A percentile compares a stretch with the other conserved stretches of the same genome.
Evolutionary conservation across 2,888 invertebrate species (phyloP).

Genomic region (Latheticus oryzae): DNA sequence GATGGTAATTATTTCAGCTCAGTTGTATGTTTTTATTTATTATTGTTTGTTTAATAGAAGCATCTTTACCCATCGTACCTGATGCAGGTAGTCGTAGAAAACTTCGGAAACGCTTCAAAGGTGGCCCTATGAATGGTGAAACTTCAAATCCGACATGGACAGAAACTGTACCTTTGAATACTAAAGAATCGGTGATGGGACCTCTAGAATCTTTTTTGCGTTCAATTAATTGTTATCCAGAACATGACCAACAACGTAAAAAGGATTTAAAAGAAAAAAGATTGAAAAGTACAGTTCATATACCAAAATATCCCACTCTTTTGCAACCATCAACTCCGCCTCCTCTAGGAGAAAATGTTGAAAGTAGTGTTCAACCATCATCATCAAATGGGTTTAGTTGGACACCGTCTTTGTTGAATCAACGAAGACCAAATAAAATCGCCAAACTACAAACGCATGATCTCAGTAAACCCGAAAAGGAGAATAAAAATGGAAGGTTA

Average conservation of each 20-base stretch:
- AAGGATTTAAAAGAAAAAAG: slow-evolving; percentile 49
- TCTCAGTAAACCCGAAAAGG: slow-evolving; percentile 60
- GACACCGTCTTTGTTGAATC: slow-evolving; percentile 62
- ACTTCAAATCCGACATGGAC: slow-evolving; percentile 50
- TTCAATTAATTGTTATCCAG: slow-evolving; percentile 62
- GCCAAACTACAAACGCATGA: slow-evolving; percentile 52
- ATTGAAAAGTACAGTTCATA: slow-evolving; percentile 33
- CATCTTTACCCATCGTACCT: slow-evolving; percentile 28
- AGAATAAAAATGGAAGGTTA: slow-evolving; percentile 50
- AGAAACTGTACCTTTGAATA: slow-evolving; percentile 56
- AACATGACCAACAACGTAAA: slow-evolving; percentile 57
- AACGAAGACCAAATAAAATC: slow-evolving; percentile 53
- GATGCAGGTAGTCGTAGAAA: slow-evolving; percentile 42
- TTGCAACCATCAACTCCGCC: slow-evolving; percentile 52
- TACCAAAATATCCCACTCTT: slow-evolving; percentile 31
- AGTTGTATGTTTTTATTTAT: too few species aligned
- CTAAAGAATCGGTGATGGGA: slow-evolving; percentile 61
- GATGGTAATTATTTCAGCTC: slow-evolving; percentile 46
- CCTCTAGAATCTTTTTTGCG: slow-evolving; percentile 62
- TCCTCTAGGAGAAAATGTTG: slow-evolving; percentile 53
- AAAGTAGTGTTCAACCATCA: slow-evolving; percentile 49
- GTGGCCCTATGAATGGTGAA: slow-evolving; percentile 29
- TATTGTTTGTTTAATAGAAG: slow-evolving; percentile 18
- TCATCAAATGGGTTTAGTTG: slow-evolving; percentile 61
- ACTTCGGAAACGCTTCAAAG: slow-evolving; percentile 52